Conservation (phyloP, 1,140 invertebrate species). For the Euwallacea similis region DNA sequence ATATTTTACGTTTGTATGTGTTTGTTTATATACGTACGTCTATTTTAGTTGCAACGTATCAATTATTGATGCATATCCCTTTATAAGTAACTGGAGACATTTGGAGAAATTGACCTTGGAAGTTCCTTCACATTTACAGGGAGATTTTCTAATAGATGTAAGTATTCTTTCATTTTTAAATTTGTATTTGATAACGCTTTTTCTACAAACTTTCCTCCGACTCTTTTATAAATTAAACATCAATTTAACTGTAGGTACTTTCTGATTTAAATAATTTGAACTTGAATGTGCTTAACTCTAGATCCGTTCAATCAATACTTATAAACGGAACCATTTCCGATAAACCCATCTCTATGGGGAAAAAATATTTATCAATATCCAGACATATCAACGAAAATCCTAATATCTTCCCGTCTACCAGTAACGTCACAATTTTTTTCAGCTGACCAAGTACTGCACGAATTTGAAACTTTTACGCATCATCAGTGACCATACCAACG, state of each 20-base stretch:
- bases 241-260: too few relatives aligned
- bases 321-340: too few relatives aligned
- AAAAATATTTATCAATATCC: too few relatives aligned
- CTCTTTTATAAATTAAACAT: too few relatives aligned
- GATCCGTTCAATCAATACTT: too few relatives aligned
- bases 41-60: slow-evolving; percentile 35
- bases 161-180: background rate
- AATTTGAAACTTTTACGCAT: slow-evolving; percentile 24
- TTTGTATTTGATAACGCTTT: too few relatives aligned
- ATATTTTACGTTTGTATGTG: slow-evolving; percentile 2
- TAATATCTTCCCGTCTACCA: too few relatives aligned
- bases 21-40: background rate
- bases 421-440: background rate
- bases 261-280: too few relatives aligned
- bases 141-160: slow-evolving; percentile 33
- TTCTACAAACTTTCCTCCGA: too few relatives aligned
- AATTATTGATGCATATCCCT: slow-evolving; percentile 26
- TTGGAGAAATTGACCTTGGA: slow-evolving; percentile 29
- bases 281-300: too few relatives aligned
- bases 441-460: slow-evolving; percentile 18
- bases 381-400: too few relatives aligned
- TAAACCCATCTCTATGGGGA: too few relatives aligned
- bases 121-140: slow-evolving; percentile 21
- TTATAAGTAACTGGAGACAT: slow-evolving; percentile 18
- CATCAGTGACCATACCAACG: slow-evolving; percentile 25